Conservation (phyloP, 1,140 invertebrate genomes). For the Psix sp. region DNA sequence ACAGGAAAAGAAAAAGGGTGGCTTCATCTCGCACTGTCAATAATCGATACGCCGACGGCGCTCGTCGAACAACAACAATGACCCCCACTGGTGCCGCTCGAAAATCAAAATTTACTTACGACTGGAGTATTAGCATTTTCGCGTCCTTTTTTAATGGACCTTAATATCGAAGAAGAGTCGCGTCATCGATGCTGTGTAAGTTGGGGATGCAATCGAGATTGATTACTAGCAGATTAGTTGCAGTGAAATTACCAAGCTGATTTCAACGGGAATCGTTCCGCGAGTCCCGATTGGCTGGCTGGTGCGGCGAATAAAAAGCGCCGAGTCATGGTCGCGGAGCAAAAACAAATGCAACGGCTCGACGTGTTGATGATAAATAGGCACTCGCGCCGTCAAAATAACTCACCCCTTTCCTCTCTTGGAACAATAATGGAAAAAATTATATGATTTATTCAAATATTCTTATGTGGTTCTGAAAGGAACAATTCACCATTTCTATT, state of each 20-base stretch:
- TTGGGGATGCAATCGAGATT: constrained; percentile 14
- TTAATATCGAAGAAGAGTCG: constrained; percentile 15
- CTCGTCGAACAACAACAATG: constrained; percentile 41
- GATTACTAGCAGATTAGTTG: constrained; percentile 35
- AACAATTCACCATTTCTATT: no score
- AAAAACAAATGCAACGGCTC: constrained; percentile 52
- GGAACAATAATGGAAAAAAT: no score
- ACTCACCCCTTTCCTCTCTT: no score
- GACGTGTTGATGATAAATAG: constrained; percentile 65
- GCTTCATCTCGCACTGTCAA: constrained; percentile 64
- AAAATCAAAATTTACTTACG: constrained; percentile 17
- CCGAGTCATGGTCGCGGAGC: constrained; percentile 17
- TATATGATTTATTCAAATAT: no score
- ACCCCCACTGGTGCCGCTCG: no score
- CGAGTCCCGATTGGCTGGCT: constrained; percentile 7
- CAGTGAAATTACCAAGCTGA: constrained; percentile 30
- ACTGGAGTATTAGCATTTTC: constrained; percentile 21
- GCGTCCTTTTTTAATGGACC: no score
- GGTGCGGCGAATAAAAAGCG: constrained; percentile 20
- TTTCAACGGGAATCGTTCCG: constrained; percentile 25
- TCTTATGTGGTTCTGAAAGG: no score
- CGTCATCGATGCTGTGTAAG: constrained; percentile 8
- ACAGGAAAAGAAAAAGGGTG: constrained; percentile 44
- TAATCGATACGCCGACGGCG: constrained; percentile 63
- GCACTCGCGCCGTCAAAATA: no score